phyloP scores from a whole-genome alignment of 2,113 vertebrate genomes.

The Apus apus region DNA sequence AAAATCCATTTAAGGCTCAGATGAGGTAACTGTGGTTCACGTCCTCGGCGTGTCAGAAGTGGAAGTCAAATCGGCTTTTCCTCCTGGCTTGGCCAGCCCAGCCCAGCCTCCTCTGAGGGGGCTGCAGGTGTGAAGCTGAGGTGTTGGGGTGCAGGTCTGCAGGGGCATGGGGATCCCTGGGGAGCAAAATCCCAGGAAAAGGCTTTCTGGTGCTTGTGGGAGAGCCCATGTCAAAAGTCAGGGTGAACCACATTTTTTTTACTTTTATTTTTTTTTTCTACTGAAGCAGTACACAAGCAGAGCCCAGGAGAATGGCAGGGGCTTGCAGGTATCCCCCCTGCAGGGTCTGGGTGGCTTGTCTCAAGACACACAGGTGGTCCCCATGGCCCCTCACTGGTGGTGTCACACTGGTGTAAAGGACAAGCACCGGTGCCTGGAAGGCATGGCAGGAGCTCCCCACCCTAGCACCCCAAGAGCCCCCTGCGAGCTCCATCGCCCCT shows the following conservation, averaged over 20 bases:
- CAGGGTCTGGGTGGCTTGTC: background rate
- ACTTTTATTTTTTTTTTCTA: too few relatives aligned
- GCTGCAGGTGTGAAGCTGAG: background rate
- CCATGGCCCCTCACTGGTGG: fast-evolving
- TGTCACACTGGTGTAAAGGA: background rate
- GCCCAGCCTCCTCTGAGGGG: background rate
- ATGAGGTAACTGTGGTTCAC: background rate
- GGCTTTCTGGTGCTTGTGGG: background rate
- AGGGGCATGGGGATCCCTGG: background rate
- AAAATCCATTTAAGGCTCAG: constrained; percentile 60
- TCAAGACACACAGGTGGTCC: too few relatives aligned
- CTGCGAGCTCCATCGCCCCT: fast-evolving
- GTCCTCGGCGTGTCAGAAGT: background rate
- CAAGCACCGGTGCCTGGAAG: background rate
- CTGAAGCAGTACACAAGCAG: background rate
- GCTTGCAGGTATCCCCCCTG: background rate
- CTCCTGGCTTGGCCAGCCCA: background rate
- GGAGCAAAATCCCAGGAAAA: background rate
- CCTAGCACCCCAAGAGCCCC: fast-evolving
- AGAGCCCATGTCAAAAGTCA: fast-evolving
- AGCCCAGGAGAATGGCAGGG: background rate
- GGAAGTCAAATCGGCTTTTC: background rate
- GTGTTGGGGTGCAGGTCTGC: background rate
- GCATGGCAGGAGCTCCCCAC: background rate
- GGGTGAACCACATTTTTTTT: background rate